Conservation (phyloP, 2,113 vertebrate genomes). For the Nanger granti region DNA sequence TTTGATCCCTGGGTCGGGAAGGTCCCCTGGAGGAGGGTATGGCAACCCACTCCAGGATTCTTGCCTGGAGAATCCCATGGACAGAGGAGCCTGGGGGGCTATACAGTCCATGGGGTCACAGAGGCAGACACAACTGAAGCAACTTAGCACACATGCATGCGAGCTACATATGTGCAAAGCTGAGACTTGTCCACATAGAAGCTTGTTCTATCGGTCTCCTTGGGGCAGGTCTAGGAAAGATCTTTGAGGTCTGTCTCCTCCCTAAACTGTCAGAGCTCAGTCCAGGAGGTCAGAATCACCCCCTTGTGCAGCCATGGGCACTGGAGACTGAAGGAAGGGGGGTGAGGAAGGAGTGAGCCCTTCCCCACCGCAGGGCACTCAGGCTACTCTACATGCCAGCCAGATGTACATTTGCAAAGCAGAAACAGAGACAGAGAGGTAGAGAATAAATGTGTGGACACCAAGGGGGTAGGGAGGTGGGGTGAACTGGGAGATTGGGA, state of each 20-base stretch:
- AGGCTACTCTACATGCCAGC: background rate
- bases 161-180: background rate
- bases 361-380: fast-evolving
- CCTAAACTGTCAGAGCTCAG: background rate
- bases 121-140: background rate
- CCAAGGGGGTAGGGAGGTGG: background rate
- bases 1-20: background rate
- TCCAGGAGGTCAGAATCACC: background rate
- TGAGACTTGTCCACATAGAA: background rate
- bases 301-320: background rate
- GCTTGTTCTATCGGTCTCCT: background rate
- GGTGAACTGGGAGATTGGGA: background rate
- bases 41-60: background rate
- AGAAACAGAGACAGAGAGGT: background rate
- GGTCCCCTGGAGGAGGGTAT: background rate
- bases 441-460: background rate
- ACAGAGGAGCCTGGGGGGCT: background rate
- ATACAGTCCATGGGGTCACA: background rate
- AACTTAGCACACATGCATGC: background rate
- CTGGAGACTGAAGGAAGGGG: background rate
- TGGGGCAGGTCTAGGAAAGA: background rate
- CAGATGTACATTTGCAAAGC: background rate
- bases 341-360: background rate
- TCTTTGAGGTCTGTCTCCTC: background rate
- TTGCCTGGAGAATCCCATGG: background rate